Base-by-base conservation (phyloP, 2,797 vertebrate species). In the Peromyscus melanophrys region DNA sequence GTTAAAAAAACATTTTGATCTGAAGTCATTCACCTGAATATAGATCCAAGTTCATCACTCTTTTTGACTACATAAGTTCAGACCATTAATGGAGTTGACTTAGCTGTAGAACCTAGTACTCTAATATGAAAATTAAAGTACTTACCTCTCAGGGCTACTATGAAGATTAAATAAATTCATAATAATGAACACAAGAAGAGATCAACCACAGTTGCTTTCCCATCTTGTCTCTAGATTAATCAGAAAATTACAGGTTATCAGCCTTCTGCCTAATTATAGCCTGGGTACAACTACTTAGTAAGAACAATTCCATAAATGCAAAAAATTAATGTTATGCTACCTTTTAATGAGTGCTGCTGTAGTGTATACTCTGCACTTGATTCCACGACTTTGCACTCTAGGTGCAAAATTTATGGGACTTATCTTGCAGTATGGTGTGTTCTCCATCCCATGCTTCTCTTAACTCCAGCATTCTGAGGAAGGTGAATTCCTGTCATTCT, bases 141-240 rank as follows among this genome's bases (percentile, higher is more conserved):
- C 10, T 29, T 59, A 78, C 19, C 90, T 85, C 19, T 57, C 13
- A 84, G 40, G 21, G 16, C 25, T 90, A 9, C 75, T 94, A 49
- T 82, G 43, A 92, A 93, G 25, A 92, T 94, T 67, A 96, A 63
- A 89, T 87, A 89, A 89, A 67, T 69, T 85, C 40, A 78, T 71
- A 92, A 52, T 67, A 90, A 40, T 7, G 29, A 4, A 82, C 65
- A 29, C 59, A 84, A 34, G 59, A 73, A 14, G 13, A 93, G 46
- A 23, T 95, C 55, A 83, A 8, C 37, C 86, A 87, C 2, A 87
- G 1, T 4, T 63, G 67, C 13, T 63, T 92, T 27, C 8, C 25
- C 1, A 55, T 87, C 40, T n/a, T n/a, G 11, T 96, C 34, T 84
- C 55, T 83, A 94, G 63, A 96, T 90, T 76, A 90, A 82, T 94